phyloP scores from a whole-genome alignment of 1,140 invertebrate species.

The Bombus confusus region DNA sequence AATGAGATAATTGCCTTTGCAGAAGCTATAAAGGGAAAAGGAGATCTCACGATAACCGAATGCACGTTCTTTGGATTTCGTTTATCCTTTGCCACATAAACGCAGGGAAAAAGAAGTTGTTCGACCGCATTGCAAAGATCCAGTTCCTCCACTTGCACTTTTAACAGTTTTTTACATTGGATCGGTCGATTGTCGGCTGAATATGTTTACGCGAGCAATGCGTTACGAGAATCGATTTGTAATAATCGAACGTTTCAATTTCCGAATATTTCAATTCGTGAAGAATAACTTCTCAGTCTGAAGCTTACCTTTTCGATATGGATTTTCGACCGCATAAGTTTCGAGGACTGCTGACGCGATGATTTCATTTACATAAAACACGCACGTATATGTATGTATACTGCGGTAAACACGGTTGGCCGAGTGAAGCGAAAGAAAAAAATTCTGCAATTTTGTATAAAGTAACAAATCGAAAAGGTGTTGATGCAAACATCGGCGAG shows the following conservation, averaged over 20 bases:
- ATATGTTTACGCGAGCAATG: no score
- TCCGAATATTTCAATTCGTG: not conserved
- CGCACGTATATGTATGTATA: not conserved
- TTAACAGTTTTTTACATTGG: not conserved
- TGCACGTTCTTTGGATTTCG: not conserved
- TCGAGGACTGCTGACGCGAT: not conserved
- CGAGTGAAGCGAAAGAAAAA: not conserved
- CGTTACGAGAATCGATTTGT: not conserved
- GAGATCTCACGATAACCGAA: not conserved
- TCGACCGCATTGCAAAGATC: not conserved
- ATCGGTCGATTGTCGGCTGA: no score
- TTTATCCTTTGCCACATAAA: not conserved
- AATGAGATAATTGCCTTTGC: conserved; percentile 32
- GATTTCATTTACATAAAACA: not conserved
- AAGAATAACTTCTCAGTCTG: not conserved
- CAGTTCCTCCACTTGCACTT: not conserved
- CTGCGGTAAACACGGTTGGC: not conserved
- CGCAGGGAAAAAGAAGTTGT: not conserved
- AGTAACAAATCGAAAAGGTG: not conserved
- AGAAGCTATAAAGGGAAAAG: not conserved
- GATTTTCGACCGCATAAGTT: not conserved
- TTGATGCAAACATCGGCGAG: no score
- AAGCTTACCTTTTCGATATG: not conserved
- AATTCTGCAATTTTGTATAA: not conserved
- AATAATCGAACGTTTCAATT: not conserved